A percentile compares a stretch with the other conserved stretches of the same genome.
These are phyloP conservation scores for Rhagoletis zephyria DNA, from an alignment of 1,140 invertebrate species.

Conservation along the genomic window DNA sequence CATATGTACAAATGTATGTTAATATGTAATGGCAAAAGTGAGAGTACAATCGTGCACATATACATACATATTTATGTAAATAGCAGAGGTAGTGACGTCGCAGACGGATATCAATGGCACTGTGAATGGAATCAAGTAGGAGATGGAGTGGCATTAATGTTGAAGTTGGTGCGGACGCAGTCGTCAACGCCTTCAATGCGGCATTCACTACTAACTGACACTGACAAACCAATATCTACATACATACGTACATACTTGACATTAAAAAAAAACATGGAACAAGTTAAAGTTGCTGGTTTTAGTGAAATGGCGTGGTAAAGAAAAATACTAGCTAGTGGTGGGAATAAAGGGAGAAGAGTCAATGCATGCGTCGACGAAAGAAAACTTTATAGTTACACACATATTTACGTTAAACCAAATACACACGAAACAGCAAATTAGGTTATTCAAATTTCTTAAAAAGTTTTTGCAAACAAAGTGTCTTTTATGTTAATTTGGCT, in stretches of 20 bases:
- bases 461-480: too few species aligned
- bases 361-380: neutral
- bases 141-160: neutral
- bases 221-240: neutral
- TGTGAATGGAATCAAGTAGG: neutral
- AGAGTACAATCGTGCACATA: too few species aligned
- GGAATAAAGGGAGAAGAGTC: too few species aligned
- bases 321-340: too few species aligned
- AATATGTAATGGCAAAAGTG: neutral
- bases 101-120: neutral
- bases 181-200: neutral
- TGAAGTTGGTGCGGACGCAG: neutral
- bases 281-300: too few species aligned
- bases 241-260: too few species aligned
- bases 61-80: neutral
- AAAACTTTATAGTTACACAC: constrained; percentile 2
- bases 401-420: neutral
- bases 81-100: neutral
- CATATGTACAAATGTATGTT: neutral
- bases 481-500: too few species aligned
- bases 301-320: too few species aligned
- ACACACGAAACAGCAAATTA: neutral
- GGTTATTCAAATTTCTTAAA: too few species aligned
- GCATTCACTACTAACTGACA: neutral
- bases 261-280: too few species aligned